Percentiles rank a stretch among this genome's conserved stretches.
Conservation (phyloP, 2,888 invertebrate genomes). For the Ethmia dodecea region DNA sequence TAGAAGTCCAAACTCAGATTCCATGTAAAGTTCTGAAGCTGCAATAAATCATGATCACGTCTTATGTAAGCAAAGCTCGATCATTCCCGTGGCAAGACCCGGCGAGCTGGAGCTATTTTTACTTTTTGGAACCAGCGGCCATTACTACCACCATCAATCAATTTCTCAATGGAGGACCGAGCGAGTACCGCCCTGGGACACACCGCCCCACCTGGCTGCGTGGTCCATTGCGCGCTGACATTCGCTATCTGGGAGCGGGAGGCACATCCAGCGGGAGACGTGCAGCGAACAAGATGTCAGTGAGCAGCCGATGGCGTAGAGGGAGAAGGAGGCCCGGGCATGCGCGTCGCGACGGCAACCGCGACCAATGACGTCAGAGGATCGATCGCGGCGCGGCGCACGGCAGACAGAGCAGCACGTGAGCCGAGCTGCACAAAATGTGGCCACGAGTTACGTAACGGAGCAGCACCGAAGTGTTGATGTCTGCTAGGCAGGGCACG, state of each 20-base stretch:
- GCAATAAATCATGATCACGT: no score
- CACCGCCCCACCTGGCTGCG: background rate
- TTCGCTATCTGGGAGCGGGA: background rate
- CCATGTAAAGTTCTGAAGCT: no score
- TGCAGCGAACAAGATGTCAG: conserved; percentile 12
- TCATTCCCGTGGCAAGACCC: no score
- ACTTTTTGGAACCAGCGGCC: conserved; percentile 14
- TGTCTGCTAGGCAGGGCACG: conserved; percentile 50
- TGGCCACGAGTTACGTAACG: conserved; percentile 47
- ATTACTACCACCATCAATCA: conserved; percentile 45
- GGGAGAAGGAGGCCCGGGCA: conserved; percentile 32
- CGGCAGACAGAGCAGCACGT: conserved; percentile 27
- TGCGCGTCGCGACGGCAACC: conserved; percentile 28
- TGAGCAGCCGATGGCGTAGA: background rate
- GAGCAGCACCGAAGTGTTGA: conserved; percentile 30
- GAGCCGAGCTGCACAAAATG: conserved; percentile 12
- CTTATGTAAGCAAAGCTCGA: no score
- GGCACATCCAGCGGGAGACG: conserved; percentile 22
- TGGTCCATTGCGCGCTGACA: background rate
- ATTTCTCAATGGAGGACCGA: conserved; percentile 58
- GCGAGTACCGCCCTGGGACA: conserved; percentile 4
- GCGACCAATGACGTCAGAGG: conserved; percentile 61
- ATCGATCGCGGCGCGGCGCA: conserved; percentile 51
- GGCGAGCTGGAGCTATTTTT: conserved; percentile 18
- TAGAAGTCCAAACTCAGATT: no score